Conservation (phyloP, 2,797 vertebrate genomes). For the Alfaro cultratus region DNA sequence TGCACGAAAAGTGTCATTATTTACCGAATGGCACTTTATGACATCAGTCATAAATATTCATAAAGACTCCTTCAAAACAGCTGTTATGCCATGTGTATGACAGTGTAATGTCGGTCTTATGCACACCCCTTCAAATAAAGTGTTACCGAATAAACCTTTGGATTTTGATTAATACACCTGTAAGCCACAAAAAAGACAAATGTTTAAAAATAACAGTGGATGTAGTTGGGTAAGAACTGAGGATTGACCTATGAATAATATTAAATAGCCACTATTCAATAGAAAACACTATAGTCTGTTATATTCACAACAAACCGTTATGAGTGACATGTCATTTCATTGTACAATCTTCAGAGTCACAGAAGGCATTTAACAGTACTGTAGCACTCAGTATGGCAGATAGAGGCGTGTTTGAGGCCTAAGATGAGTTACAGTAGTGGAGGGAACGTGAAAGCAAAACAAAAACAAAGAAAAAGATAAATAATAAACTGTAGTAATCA, state of each 20-base stretch:
- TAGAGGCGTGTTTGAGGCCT: constrained; percentile 34
- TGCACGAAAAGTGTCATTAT: no score
- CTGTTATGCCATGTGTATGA: no score
- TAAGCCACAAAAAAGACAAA: not conserved
- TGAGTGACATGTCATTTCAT: constrained; percentile 26
- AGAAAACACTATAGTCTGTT: not conserved
- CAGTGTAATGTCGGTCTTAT: no score
- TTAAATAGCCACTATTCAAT: constrained; percentile 12
- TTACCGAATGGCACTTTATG: no score
- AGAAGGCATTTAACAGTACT: constrained; percentile 61
- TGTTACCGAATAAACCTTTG: not conserved
- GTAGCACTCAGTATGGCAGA: constrained; percentile 39
- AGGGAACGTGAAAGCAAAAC: constrained; percentile 1
- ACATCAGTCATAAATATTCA: no score
- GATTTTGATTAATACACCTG: not conserved
- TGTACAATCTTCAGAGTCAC: constrained; percentile 66
- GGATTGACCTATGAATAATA: not conserved
- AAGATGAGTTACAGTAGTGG: constrained; percentile 22
- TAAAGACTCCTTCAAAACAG: no score
- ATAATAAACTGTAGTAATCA: not conserved
- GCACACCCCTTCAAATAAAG: no score
- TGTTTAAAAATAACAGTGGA: constrained; percentile 3
- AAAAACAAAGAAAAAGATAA: not conserved
- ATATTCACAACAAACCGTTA: constrained; percentile 18
- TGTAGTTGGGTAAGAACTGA: not conserved